A percentile compares a stretch with the other conserved stretches of the same genome.
These are phyloP conservation scores for Leptodactylus fuscus DNA, from an alignment of 2,113 vertebrate genomes.

Conservation along the genomic window DNA sequence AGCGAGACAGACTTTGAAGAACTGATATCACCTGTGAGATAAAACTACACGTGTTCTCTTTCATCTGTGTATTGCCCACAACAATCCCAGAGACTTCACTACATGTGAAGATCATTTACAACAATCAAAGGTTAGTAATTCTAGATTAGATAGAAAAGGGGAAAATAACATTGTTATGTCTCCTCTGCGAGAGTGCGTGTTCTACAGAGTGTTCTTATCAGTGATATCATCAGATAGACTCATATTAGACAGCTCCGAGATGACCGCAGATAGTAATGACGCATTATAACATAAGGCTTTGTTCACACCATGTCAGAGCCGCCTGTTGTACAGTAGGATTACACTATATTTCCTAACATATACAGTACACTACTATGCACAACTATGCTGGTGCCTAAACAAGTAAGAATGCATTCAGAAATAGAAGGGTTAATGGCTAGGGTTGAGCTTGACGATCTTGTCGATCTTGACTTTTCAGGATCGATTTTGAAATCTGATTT, in stretches of 20 bases:
- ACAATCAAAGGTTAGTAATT: slow-evolving; percentile 5
- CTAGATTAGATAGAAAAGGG: background rate
- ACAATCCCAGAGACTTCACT: background rate
- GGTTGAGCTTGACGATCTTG: too few relatives aligned
- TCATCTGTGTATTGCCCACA: background rate
- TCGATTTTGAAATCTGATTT: too few relatives aligned
- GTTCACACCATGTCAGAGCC: background rate
- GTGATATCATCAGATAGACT: background rate
- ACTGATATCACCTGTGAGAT: background rate
- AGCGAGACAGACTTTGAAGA: background rate
- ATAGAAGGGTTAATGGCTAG: too few relatives aligned
- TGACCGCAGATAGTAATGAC: background rate
- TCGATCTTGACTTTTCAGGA: too few relatives aligned
- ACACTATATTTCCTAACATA: too few relatives aligned
- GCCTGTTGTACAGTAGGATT: background rate
- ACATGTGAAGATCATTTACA: background rate
- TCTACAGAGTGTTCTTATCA: background rate
- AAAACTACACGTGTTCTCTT: background rate
- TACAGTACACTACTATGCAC: too few relatives aligned
- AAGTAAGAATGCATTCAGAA: too few relatives aligned
- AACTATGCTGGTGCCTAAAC: too few relatives aligned
- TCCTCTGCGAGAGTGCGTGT: background rate
- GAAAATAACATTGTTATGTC: background rate
- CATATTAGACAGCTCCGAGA: background rate
- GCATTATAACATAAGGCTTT: background rate